Base-by-base conservation (phyloP, 2,113 vertebrate species). In the Miniopterus natalensis region DNA sequence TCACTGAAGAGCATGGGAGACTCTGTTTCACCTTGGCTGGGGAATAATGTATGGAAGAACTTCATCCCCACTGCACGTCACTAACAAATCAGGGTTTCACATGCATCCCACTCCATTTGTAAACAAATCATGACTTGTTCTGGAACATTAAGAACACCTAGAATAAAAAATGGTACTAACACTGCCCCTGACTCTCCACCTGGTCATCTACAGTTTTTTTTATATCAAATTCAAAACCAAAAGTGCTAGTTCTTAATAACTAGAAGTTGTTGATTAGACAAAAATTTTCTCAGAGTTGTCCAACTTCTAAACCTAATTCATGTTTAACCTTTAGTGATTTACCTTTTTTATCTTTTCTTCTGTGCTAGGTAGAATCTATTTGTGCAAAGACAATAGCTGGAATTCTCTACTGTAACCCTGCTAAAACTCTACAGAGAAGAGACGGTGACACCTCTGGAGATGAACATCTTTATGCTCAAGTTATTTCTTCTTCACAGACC, bases 281-380 rank as follows among this genome's bases (percentile, higher is more conserved):
- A 71, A 23, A 21, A 53, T 87, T 45, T 88, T 49, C 74, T 70
- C 7, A 77, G 15, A 47, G 5, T 87, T 47, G 14, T 85, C 42
- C 89, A 90, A 70, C n/a, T 86, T 89, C 21, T 92, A 79, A 92
- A 59, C 6, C 23, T 59, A 92, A 71, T 51, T 57, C 10, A 25
- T 55, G 14, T 49, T 84, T 81, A 81, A 59, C 12, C 63, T 81
- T 47, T 70, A 31, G 84, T 61, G 6, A 81, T 2, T 17, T 71
- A 49, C 40, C 4, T 45, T 73, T 63, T 51, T 17, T 71, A 49
- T 47, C 4, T 45, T 73, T 63, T 51, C 70, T 59, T 87, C 20
- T 13, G 1, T 27, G 11, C 57, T 21, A 6, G 36, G 29, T 53
- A 45, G 13, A 71, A 12, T 85, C 9, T 66, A 51, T 70, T 63